Evolutionary conservation across 2,113 vertebrate genomes (phyloP), one percentile per base, ranked within the genome.

Genomic region (Tachuris rubrigastra): DNA sequence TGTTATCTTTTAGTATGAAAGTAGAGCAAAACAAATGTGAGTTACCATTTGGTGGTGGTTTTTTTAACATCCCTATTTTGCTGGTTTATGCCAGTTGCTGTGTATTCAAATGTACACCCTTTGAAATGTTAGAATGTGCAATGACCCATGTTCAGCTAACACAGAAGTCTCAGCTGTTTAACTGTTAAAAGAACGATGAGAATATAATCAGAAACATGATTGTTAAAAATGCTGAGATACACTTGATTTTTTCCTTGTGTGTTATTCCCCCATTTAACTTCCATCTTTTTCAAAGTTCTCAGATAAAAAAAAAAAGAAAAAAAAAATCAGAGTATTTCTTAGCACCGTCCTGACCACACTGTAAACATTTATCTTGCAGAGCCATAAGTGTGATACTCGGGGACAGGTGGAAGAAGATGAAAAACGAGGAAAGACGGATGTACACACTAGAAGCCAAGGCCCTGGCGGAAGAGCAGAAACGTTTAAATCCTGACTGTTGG

Each of bases 331-430:
- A 2, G 8, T 49, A 47, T 90, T 77, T 65, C 33, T 73, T 41
- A 69, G 62, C 33, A 41, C 55, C 81, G n/a, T 44, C 58, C 85
- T 97, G 60, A 98, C 37, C 31, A 0, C 41, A 53, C 20, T 95
- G 67, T 94, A 85, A 96, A 92, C 95, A 42, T 94, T 94, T 97
- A 17, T 95, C 88, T 97, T 97, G 59, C 97, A 99, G 99, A 99
- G 99, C 99, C 98, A 99, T 99, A 97, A 99, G 99, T 86, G 99
- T 99, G 98, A 99, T 99, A 97, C 98, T 99, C 28, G 99, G 99
- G 59, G 99, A 99, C 97, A 99, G 98, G 98, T 99, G 99, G 99
- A 99, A 99, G 98, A 99, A 99, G 96, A 99, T 99, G 99, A 99
- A 99, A 96, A 99, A 98, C 3, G 99, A 99, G 95, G 99, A 99